phyloP scores from a whole-genome alignment of 2,797 vertebrate genomes.

The Periparus ater region DNA sequence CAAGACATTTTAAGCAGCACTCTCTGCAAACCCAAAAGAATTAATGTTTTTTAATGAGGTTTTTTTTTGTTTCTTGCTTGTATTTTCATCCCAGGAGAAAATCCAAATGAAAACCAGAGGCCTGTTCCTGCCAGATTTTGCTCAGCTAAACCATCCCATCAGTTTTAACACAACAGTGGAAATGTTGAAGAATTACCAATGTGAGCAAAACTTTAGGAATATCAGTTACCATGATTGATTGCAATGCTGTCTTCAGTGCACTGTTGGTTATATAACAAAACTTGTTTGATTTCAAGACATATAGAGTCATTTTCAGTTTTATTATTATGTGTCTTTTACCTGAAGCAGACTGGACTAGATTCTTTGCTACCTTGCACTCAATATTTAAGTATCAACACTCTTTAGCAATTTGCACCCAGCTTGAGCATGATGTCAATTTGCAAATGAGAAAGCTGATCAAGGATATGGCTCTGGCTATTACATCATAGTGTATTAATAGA shows the following conservation, averaged over 20 bases:
- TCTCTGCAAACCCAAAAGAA: not conserved
- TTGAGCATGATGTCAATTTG: not conserved
- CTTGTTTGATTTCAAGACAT: conserved; percentile 3
- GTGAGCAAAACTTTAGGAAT: not conserved
- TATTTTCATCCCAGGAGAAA: conserved; percentile 8
- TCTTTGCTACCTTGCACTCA: not conserved
- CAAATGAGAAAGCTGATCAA: not conserved
- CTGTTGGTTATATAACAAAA: conserved; percentile 11
- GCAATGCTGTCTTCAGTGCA: not conserved
- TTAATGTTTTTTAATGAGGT: not conserved
- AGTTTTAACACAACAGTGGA: not conserved
- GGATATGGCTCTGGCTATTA: not conserved
- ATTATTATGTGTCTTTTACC: not conserved
- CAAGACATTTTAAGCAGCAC: not conserved
- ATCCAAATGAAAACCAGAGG: not conserved
- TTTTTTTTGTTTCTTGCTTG: not conserved
- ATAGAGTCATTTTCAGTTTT: not conserved
- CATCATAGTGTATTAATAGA: not conserved
- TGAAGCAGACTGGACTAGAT: not conserved
- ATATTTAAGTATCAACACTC: not conserved
- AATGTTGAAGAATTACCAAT: not conserved
- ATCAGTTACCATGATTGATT: not conserved
- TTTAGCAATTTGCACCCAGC: not conserved
- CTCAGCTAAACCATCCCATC: not conserved
- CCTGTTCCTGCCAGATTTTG: not conserved